phyloP scores from a whole-genome alignment of 2,888 invertebrate species.

The Diaprepes abbreviatus region DNA sequence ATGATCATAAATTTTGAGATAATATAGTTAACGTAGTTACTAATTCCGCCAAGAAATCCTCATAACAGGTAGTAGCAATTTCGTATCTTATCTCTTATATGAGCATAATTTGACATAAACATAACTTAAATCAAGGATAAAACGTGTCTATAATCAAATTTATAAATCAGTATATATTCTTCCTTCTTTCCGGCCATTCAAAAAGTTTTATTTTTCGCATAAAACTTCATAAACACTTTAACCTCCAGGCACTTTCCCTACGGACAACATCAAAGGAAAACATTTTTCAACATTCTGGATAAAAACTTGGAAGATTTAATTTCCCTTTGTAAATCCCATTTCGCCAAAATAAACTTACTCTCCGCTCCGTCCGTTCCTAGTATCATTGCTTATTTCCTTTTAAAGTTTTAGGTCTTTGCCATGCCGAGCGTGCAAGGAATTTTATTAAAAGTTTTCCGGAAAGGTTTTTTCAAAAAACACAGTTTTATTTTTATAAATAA shows the following conservation, averaged over 20 bases:
- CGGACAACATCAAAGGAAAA: slow-evolving; percentile 15
- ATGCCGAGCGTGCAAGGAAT: slow-evolving; percentile 11
- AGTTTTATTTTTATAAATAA: neutral
- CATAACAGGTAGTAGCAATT: too few relatives aligned
- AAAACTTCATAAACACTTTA: slow-evolving; percentile 13
- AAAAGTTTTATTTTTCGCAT: neutral
- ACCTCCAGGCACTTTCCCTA: slow-evolving; percentile 1
- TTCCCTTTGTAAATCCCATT: slow-evolving; percentile 18
- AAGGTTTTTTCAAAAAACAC: neutral
- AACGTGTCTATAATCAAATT: too few relatives aligned
- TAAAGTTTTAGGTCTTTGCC: slow-evolving; percentile 9
- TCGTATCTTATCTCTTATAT: too few relatives aligned
- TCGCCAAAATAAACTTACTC: slow-evolving; percentile 16
- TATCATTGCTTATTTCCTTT: slow-evolving; percentile 14
- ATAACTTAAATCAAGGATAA: too few relatives aligned
- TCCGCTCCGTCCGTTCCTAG: neutral
- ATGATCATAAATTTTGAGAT: too few relatives aligned
- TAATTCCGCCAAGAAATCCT: too few relatives aligned
- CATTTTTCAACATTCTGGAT: neutral
- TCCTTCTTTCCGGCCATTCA: too few relatives aligned
- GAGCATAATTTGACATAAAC: too few relatives aligned
- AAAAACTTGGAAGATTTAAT: slow-evolving; percentile 14
- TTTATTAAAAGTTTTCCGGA: slow-evolving; percentile 7
- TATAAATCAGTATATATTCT: too few relatives aligned
- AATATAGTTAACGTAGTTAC: too few relatives aligned